A percentile compares a stretch with the other conserved stretches of the same genome.
Conservation (phyloP, 2,113 vertebrate genomes). For the Cettia cetti region DNA sequence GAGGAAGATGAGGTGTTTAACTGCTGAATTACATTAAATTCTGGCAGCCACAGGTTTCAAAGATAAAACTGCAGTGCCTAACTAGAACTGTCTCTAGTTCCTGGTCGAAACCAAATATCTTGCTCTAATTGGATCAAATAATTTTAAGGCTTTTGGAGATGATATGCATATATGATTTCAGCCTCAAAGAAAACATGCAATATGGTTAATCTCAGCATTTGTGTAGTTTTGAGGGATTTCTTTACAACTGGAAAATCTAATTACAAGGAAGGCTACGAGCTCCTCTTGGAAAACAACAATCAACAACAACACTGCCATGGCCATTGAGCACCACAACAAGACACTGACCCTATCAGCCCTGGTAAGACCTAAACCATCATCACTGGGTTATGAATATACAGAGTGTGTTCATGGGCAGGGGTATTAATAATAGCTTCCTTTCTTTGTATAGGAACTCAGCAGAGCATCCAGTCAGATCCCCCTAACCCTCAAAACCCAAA, state of each 20-base stretch:
- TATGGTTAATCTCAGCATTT: neutral
- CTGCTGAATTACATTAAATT: neutral
- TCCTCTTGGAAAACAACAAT: neutral
- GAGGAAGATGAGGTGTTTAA: neutral
- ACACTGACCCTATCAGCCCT: neutral
- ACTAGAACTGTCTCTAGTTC: neutral
- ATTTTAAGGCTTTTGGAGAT: neutral
- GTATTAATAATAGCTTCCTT: neutral
- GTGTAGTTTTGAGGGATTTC: neutral
- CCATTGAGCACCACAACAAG: neutral
- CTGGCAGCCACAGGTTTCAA: neutral
- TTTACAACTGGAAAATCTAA: constrained; percentile 1
- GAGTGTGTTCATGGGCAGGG: fast-evolving
- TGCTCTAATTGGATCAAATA: neutral
- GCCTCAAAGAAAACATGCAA: neutral
- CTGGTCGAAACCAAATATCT: neutral
- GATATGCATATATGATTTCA: neutral
- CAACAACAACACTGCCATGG: neutral
- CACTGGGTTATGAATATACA: neutral
- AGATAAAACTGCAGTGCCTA: neutral
- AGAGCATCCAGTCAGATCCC: neutral
- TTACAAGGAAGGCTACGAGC: neutral
- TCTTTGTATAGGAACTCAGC: neutral
- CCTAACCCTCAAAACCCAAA: neutral
- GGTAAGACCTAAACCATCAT: neutral